Percentiles rank a stretch among this genome's conserved stretches.
phyloP scores from a whole-genome alignment of 2,888 invertebrate genomes.

The Fragum sueziense region DNA sequence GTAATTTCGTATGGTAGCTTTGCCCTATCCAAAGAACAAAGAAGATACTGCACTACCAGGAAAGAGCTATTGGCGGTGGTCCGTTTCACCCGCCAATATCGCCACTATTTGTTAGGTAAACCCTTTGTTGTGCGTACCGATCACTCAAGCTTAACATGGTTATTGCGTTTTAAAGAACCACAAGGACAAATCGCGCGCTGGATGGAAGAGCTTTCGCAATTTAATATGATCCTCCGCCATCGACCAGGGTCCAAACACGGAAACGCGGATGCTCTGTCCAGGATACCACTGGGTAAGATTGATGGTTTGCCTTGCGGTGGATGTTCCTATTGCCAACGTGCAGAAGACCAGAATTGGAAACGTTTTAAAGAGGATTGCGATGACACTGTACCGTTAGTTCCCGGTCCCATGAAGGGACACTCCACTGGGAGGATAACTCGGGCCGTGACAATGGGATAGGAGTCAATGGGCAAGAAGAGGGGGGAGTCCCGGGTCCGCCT shows the following conservation, averaged over 20 bases:
- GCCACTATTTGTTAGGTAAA: conserved; percentile 40
- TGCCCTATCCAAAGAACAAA: conserved; percentile 38
- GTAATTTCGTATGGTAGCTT: conserved; percentile 45
- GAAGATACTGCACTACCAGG: conserved; percentile 29
- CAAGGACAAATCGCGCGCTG: too few species aligned
- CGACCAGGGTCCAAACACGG: too few species aligned
- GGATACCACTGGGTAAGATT: too few species aligned
- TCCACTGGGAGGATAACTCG: too few species aligned
- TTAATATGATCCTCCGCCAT: too few species aligned
- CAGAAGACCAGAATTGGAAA: background rate
- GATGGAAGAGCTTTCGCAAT: too few species aligned
- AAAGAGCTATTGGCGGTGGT: conserved; percentile 22
- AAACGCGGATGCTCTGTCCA: too few species aligned
- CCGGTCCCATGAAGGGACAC: too few species aligned
- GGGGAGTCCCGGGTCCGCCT: too few species aligned
- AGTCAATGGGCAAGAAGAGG: too few species aligned
- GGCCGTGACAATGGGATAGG: too few species aligned
- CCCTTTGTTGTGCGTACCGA: conserved; percentile 42
- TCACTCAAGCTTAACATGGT: conserved; percentile 42
- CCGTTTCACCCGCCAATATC: conserved; percentile 25
- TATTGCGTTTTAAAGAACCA: too few species aligned
- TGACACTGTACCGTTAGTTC: background rate
- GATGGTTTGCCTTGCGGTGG: background rate
- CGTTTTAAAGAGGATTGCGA: background rate
- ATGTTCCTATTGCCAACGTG: background rate